Conservation (phyloP, 2,113 vertebrate species). For the Opisthocomus hoazin region DNA sequence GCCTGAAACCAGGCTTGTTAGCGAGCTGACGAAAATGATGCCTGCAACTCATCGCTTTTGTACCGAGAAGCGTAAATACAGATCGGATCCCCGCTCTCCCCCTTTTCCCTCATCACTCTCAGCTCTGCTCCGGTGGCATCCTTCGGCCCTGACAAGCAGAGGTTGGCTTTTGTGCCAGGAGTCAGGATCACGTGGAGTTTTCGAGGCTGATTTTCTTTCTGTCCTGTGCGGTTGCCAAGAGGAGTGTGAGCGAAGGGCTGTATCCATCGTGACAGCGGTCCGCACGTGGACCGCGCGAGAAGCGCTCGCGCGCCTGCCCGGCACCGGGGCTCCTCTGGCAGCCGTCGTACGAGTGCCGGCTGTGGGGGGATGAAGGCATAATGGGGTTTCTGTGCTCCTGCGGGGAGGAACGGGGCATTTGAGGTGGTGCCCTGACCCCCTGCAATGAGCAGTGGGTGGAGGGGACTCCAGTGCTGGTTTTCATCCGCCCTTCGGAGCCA, state of each 20-base stretch:
- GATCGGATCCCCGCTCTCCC: background rate
- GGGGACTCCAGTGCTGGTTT: background rate
- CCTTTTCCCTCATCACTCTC: background rate
- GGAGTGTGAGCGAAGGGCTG: background rate
- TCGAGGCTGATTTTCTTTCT: background rate
- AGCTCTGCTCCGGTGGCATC: rapidly evolving
- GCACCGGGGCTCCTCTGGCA: background rate
- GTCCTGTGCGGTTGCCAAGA: background rate
- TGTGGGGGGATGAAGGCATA: background rate
- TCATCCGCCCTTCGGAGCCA: background rate
- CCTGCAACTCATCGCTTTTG: background rate
- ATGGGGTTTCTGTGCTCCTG: rapidly evolving
- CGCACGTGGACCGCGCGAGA: rapidly evolving
- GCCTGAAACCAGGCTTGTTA: background rate
- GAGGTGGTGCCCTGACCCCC: background rate
- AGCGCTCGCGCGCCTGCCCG: rapidly evolving
- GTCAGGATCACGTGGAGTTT: background rate
- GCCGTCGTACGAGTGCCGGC: rapidly evolving
- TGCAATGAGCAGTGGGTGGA: background rate
- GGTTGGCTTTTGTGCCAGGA: background rate
- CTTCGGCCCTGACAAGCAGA: background rate
- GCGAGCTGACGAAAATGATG: background rate
- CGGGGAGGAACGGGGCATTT: rapidly evolving
- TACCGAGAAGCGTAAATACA: background rate
- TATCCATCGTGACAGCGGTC: rapidly evolving